Conservation (phyloP, 2,888 invertebrate species). For the Cephus rjabovi region DNA sequence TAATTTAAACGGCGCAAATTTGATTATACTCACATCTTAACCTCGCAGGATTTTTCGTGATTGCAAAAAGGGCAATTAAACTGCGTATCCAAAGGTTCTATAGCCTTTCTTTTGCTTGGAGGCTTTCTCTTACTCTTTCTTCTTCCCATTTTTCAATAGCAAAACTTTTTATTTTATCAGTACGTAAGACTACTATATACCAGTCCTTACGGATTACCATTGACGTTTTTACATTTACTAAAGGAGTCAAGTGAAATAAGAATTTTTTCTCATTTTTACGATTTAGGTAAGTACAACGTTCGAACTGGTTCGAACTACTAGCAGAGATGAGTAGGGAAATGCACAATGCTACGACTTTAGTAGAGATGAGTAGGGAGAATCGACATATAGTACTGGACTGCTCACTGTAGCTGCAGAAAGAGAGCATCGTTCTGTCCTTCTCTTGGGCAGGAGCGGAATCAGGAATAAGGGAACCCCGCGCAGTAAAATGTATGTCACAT, state of each 20-base stretch:
- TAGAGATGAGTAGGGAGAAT: too few relatives aligned
- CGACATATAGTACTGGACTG: too few relatives aligned
- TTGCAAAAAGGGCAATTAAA: slow-evolving; percentile 99
- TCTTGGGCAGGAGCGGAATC: too few relatives aligned
- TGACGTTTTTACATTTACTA: not conserved
- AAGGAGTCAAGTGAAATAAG: not conserved
- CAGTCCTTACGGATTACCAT: not conserved
- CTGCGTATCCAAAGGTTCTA: slow-evolving; percentile 92
- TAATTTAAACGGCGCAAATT: slow-evolving; percentile 7
- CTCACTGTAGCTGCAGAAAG: too few relatives aligned
- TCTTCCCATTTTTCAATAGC: slow-evolving; percentile 82
- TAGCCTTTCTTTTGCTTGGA: slow-evolving; percentile 92
- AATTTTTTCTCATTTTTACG: not conserved
- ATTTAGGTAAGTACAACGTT: not conserved
- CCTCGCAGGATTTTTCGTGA: slow-evolving; percentile 99
- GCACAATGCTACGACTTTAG: too few relatives aligned
- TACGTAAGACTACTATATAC: not conserved
- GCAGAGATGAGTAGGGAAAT: too few relatives aligned
- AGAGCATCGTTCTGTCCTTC: too few relatives aligned
- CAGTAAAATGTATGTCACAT: too few relatives aligned
- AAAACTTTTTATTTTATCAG: not conserved
- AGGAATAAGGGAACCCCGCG: too few relatives aligned
- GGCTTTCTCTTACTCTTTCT: slow-evolving; percentile 98
- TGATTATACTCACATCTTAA: slow-evolving; percentile 88
- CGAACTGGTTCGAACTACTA: not conserved